Evolutionary conservation across 2,113 vertebrate species (phyloP).

Genomic region (Ramphastos sulfuratus): DNA sequence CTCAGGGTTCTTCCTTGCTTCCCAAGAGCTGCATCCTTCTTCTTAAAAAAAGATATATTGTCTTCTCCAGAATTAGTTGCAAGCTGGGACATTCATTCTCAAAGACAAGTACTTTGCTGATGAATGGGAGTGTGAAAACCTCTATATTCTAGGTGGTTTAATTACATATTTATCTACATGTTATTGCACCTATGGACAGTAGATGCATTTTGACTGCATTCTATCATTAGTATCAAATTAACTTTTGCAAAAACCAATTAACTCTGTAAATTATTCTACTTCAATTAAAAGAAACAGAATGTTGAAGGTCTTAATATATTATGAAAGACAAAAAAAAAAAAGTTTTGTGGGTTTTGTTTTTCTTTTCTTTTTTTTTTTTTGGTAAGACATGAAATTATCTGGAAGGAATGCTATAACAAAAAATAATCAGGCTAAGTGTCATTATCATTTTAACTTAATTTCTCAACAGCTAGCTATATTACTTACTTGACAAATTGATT

Average conservation of each 20-base stretch:
- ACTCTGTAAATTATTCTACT: conserved; percentile 74
- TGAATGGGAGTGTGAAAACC: background rate
- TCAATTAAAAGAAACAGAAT: conserved; percentile 74
- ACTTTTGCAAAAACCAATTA: conserved; percentile 76
- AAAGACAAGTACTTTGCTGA: background rate
- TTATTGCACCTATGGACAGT: conserved; percentile 37
- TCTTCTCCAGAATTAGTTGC: background rate
- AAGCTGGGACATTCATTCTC: background rate
- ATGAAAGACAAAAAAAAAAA: background rate
- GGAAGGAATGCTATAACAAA: conserved; percentile 69
- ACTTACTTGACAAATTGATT: conserved; percentile 74
- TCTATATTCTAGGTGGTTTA: conserved; percentile 25
- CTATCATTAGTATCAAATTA: conserved; percentile 73
- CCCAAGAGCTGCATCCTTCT: background rate
- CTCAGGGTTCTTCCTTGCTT: background rate
- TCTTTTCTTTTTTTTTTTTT: background rate
- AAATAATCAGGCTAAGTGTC: conserved; percentile 57
- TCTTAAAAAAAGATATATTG: background rate
- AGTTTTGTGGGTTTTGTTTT: too few species aligned
- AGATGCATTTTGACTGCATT: conserved; percentile 49
- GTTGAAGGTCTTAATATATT: conserved; percentile 51
- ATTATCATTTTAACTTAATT: conserved; percentile 75
- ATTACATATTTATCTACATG: conserved; percentile 63
- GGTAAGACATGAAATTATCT: conserved; percentile 68
- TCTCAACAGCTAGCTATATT: conserved; percentile 71